Base-by-base conservation (phyloP, 2,113 vertebrate species). In the Hemiscyllium ocellatum region DNA sequence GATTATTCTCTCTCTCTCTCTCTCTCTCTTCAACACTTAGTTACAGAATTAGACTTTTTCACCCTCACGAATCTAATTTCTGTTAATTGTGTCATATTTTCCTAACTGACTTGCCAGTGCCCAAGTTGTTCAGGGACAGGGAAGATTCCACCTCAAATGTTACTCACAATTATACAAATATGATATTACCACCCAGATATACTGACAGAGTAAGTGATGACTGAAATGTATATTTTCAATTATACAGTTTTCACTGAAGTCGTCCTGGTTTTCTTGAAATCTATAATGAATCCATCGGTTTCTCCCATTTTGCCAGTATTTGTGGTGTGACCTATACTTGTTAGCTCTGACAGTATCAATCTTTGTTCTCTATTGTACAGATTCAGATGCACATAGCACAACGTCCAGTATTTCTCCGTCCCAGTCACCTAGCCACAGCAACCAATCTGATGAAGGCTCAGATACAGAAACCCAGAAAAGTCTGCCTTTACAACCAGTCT, bases 361-460 rank as follows among this genome's bases (percentile, higher is more conserved):
- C 8, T 72, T 8, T 89, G 86, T 90, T 1, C 26, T 90, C 50
- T 69, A 15, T 76, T 70, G 94, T 12, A 95, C 96, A 98, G 98
- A 98, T 95, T 98, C 98, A 0, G 98, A 98, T 96, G 98, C 98
- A 61, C 97, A 97, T 96, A 98, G 98, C 96, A 98, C 98, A 0
- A 98, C 98, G 56, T 98, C 98, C 96, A 98, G 98, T 33, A 96
- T 97, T 96, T 98, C 98, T 96, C 98, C 98, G 0, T 97, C 97
- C 3, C 98, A 98, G 97, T 98, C 98, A 7, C 98, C 98, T 78
- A 98, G 97, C 95, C 97, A 98, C 97, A 98, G 98, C 96, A 98
- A 98, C 97, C 97, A 97, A 86, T 98, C 98, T 0, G 98, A 98
- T 47, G 98, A 98, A 17, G 97, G 98, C 29, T 98, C 98, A 5